Evolutionary conservation across 1,140 invertebrate species (phyloP), one percentile per base, ranked within the genome.

Genomic region (Melanaphis sacchari): DNA sequence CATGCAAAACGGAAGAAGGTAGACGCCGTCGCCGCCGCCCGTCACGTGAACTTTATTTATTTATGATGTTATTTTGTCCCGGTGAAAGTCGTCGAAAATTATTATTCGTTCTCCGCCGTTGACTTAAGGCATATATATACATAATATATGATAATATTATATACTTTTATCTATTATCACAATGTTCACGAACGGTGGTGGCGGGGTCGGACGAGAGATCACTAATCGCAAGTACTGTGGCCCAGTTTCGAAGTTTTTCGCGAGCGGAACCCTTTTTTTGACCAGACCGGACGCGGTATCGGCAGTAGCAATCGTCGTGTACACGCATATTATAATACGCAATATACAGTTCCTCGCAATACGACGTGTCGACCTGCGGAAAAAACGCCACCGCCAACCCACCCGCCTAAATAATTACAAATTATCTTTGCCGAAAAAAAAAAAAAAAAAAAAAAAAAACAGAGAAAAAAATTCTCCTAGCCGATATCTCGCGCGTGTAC

Each of bases 41-140:
- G 26, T 88, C 38, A 40, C 38, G 43, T 6, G n/a, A n/a, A 52
- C 46, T 88, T 88, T 52, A 88, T 52, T 43, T 87, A 87, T 87
- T 87, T 46, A 85, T 54, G 41, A 85, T 43, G 26, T 43, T 46
- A n/a, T 46, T 59, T 90, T 59, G 36, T 38, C 46, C 18, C 66
- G 90, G 90, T 76, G 90, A 91, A 91, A 91, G 90, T 81, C 54
- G 41, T 81, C 59, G 90, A 81, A 91, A 81, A 91, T 91, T 81
- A 91, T 81, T 91, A 91, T 91, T 91, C 90, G 3, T 36, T 91
- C 66, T 43, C 38, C 36, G 54, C 15, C 6, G 36, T 66, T 52
- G 46, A 59, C 89, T 26, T 36, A 31, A 18, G 46, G 46, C 15
- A 31, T 0, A 31, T 11, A 22, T 36, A 52, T 11, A 38, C 15